Percentiles rank a stretch among this genome's conserved stretches.
phyloP scores from a whole-genome alignment of 2,888 invertebrate genomes.

The Sesia apiformis region DNA sequence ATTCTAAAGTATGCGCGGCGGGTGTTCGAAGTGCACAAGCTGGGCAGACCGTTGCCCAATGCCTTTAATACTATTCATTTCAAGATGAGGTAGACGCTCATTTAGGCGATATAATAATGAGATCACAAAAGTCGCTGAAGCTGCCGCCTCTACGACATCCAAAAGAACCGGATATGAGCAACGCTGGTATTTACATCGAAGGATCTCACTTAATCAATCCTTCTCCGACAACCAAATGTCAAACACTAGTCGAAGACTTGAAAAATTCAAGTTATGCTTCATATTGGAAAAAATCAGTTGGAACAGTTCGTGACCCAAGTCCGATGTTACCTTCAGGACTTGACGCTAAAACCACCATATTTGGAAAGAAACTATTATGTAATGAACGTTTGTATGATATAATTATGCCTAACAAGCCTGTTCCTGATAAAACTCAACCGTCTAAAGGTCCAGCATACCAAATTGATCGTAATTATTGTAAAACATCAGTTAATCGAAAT shows the following conservation, averaged over 20 bases:
- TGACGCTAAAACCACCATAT: conserved; percentile 34
- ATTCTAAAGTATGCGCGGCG: conserved; percentile 49
- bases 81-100: conserved; percentile 54
- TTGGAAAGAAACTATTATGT: conserved; percentile 36
- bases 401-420: conserved; percentile 46
- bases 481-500: conserved; percentile 50
- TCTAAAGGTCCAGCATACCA: conserved; percentile 34
- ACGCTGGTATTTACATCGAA: conserved; percentile 31
- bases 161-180: conserved; percentile 33
- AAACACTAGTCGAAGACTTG: conserved; percentile 42
- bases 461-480: conserved; percentile 38
- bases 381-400: conserved; percentile 47
- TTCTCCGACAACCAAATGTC: conserved; percentile 44
- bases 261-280: conserved; percentile 48
- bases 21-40: conserved; percentile 47
- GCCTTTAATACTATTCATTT: conserved; percentile 42
- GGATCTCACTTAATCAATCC: conserved; percentile 39
- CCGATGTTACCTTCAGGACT: conserved; percentile 59
- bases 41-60: conserved; percentile 27
- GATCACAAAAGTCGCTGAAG: conserved; percentile 31
- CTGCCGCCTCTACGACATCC: conserved; percentile 41
- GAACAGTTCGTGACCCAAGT: conserved; percentile 32
- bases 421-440: conserved; percentile 36
- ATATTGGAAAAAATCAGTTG: conserved; percentile 50
- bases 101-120: conserved; percentile 42